Evolutionary conservation across 2,888 invertebrate genomes (phyloP), one percentile per base, ranked within the genome.

Genomic region (Protophormia terraenovae): DNA sequence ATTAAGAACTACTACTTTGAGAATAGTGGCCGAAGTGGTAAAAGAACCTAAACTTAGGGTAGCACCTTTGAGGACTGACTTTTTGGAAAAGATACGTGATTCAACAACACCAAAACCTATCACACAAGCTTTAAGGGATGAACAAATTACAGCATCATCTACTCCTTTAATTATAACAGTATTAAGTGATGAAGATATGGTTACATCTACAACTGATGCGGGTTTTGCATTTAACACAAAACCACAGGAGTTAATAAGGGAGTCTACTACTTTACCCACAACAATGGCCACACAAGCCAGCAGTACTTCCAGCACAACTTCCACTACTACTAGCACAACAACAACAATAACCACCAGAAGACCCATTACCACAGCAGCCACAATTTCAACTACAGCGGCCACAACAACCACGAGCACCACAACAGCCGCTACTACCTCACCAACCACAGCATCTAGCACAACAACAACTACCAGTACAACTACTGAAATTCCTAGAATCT

Each of bases 141-240:
- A 53, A 6, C 41, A 50, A 5, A 10, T 53, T 0, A 7, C 50
- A 8, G 55, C 86, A 1, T 86, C 89, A 12, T 89, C 91, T 0
- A 91, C 91, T 12, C 92, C 92, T 4, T 87, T 92, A 24, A 89
- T 91, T 4, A 92, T 92, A 71, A 91, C 88, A 1, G 92, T 92
- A 1, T 84, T 90, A 14, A 90, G 90, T 71, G 90, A 90, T 2
- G 92, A 91, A 62, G 91, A 91, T 22, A 88, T 89, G 24, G 86
- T 88, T 5, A 88, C 89, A 19, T 73, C 79, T 1, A 29, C 35
- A 22, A 35, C 79, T 4, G 69, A 71, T n/a, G 10, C 22, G 2
- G 47, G 8, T 0, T 2, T 10, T n/a, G n/a, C 0, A 27, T 27
- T 3, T 1, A 27, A 22, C 1, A 10, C 16, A 7, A 38, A 47